These are phyloP conservation scores for Tylochromis polylepis DNA, from an alignment of 2,113 vertebrate species.

Conservation along the genomic window DNA sequence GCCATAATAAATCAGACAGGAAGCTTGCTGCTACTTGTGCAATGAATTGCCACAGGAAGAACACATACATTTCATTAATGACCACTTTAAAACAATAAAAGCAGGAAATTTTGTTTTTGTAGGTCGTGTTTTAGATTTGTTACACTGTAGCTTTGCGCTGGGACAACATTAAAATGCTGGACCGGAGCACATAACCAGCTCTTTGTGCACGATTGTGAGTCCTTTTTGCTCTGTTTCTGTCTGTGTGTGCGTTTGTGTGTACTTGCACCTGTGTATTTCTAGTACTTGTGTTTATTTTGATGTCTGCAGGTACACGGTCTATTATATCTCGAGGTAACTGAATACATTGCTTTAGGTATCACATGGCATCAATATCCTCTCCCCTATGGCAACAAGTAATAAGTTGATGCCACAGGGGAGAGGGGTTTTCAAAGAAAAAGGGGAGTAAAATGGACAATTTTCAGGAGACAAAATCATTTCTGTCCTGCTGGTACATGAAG, in stretches of 20 bases:
- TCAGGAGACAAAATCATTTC: background rate
- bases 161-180: background rate
- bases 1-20: constrained; percentile 55
- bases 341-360: constrained; percentile 8
- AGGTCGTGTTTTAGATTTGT: constrained; percentile 30
- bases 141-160: background rate
- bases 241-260: background rate
- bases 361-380: constrained; percentile 8
- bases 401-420: constrained; percentile 24
- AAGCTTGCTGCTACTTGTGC: constrained; percentile 43
- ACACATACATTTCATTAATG: constrained; percentile 42
- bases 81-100: constrained; percentile 40
- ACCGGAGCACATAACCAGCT: background rate
- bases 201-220: background rate
- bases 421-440: background rate
- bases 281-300: constrained; percentile 16
- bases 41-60: constrained; percentile 25
- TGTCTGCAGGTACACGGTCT: constrained; percentile 15
- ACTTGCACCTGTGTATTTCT: background rate
- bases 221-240: background rate
- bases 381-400: constrained; percentile 15
- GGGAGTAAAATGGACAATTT: background rate
- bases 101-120: constrained; percentile 54
- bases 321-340: background rate
- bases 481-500: background rate